Evolutionary conservation across 2,888 invertebrate species (phyloP), one percentile per base, ranked within the genome.

Genomic region (Elysia crispata): DNA sequence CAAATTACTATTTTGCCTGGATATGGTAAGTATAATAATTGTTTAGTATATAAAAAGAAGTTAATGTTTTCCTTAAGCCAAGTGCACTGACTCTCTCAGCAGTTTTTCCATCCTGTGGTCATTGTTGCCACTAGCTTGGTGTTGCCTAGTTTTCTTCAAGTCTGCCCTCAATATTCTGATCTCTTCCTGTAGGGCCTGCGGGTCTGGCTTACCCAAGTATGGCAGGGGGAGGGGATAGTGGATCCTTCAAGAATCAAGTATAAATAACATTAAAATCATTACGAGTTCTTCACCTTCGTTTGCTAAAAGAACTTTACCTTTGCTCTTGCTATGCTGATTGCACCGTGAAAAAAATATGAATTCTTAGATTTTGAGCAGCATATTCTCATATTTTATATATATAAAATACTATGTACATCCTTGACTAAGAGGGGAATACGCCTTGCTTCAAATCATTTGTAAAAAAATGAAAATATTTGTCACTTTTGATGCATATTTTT

Each of bases 211-310:
- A 1, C 91, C 91, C 83, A 88, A 87, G 84, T 91, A 91, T 15
- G 89, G 90, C 60, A 92, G 83, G 41, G 91, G 91, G 72, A 92
- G 85, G 6, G 92, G 92, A 81, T 92, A 92, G 80, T 92, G 91
- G 30, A 92, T 92, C 80, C 91, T 92, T 84, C 6, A 81, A 83
- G 30, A 33, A 30, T n/a, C 23, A 76, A 76, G n/a, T 18, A 64
- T 11, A 23, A 23, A 54, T 3, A 54, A 23, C 8, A 60, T 11
- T 15, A 62, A 15, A 1, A 23, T 54, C 3, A 72, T 18, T 23
- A n/a, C n/a, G n/a, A n/a, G n/a, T n/a, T n/a, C n/a, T n/a, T n/a
- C n/a, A 41, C 11, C 5, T 41, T 25, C 3, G n/a, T 60, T 60
- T 60, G 3, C 3, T 3, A 25, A 41, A 41, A 41, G 41, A 11